Evolutionary conservation across 1,140 invertebrate species (phyloP).

Genomic region (Drosophila takahashii): DNA sequence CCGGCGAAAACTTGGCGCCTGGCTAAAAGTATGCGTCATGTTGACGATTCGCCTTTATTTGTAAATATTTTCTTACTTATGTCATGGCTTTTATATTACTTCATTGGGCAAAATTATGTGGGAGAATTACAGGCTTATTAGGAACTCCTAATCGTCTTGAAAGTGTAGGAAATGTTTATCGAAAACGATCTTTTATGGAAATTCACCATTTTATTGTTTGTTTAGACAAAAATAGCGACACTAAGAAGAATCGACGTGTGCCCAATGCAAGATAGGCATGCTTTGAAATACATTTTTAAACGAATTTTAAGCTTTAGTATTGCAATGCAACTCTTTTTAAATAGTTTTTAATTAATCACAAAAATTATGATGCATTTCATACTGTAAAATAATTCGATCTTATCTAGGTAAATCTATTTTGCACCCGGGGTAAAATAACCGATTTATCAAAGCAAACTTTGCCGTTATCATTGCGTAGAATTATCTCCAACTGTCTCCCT

Average conservation of each 20-base stretch:
- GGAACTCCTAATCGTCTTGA: neutral
- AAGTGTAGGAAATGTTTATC: neutral
- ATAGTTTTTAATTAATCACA: too few species aligned
- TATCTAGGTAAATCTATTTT: neutral
- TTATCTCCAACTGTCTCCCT: conserved; percentile 6
- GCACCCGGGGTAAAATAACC: neutral
- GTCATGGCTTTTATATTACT: neutral
- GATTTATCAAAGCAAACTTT: conserved; percentile 1
- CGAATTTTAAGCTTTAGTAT: too few species aligned
- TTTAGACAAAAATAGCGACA: too few species aligned
- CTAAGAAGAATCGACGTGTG: neutral
- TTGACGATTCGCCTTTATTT: conserved; percentile 14
- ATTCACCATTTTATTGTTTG: too few species aligned
- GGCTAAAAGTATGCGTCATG: conserved; percentile 20
- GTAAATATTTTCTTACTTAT: neutral
- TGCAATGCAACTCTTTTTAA: too few species aligned
- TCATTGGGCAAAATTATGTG: neutral
- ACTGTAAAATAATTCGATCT: neutral
- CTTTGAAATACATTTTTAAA: too few species aligned
- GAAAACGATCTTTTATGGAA: neutral
- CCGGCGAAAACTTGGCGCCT: neutral
- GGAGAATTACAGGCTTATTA: neutral
- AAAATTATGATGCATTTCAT: too few species aligned
- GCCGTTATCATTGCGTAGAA: neutral
- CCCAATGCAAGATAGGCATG: neutral